A percentile compares a stretch with the other conserved stretches of the same genome.
These are phyloP conservation scores for Euura saliciscinereae DNA, from an alignment of 1,140 invertebrate genomes.

Conservation along the genomic window DNA sequence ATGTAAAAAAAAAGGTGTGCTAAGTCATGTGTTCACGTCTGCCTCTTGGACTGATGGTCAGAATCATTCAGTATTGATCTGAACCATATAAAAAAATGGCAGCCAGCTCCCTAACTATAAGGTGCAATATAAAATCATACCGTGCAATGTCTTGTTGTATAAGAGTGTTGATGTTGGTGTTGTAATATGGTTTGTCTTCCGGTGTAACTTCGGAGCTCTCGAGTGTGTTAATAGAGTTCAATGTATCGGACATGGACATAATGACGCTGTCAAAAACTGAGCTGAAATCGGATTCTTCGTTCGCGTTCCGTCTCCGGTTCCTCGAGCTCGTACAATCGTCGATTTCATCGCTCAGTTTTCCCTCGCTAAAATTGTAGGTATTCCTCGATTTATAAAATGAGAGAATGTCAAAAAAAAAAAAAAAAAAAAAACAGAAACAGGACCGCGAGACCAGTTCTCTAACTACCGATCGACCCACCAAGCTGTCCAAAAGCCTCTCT, in stretches of 20 bases:
- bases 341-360: conserved; percentile 41
- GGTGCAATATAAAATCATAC: conserved; percentile 38
- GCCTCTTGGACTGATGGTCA: neutral
- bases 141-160: conserved; percentile 51
- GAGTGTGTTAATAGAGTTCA: conserved; percentile 60
- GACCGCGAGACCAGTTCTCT: neutral
- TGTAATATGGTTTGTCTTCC: conserved; percentile 58
- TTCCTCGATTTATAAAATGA: conserved; percentile 15
- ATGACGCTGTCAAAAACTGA: conserved; percentile 59
- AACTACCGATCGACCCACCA: neutral
- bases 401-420: too few relatives aligned
- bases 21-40: neutral
- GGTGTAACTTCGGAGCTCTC: conserved; percentile 59
- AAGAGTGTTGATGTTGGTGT: conserved; percentile 52
- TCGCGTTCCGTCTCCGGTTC: conserved; percentile 34
- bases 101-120: neutral
- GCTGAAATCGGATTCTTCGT: conserved; percentile 52
- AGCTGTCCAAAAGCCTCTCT: neutral
- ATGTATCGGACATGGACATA: conserved; percentile 60
- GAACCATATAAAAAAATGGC: too few relatives aligned
- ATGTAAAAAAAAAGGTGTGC: neutral
- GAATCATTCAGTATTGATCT: neutral
- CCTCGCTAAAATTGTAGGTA: conserved; percentile 54
- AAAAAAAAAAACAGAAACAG: neutral
- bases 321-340: conserved; percentile 30